Evolutionary conservation across 2,888 invertebrate species (phyloP), one percentile per base, ranked within the genome.

Genomic region (Acanthopleura granulata): DNA sequence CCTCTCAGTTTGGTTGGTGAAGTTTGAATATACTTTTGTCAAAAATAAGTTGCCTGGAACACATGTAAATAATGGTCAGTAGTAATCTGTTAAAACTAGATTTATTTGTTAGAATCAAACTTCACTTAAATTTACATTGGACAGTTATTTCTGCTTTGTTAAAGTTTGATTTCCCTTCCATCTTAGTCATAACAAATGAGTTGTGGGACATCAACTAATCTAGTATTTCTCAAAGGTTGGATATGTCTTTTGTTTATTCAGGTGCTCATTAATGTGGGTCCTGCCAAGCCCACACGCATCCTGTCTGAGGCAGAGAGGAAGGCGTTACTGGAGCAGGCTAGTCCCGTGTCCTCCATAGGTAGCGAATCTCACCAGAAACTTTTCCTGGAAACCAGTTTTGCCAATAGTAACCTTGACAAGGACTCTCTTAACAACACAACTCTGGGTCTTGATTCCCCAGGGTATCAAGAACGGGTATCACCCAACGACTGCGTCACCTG

Each of bases 341-440:
- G 78, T 4, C 62, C 75, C 3, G 49, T 72, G 57, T 80, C 80
- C 15, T 79, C 80, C 27, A 74, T 74, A 30, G 70, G 74, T 70
- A 78, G 73, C n/a, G 66, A 25, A 27, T 72, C 72, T 25, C 93
- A 92, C 74, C 93, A 93, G 79, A 91, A 93, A 78, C 90, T 94
- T 69, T 94, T 93, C 85, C 91, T 95, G 78, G 95, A 95, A 90
- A 95, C 95, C 16, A 94, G 94, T 84, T 95, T 95, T 90, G 94
- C 94, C 30, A 57, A 77, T 51, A 69, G 22, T 22, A 69, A 72
- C 29, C 74, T 69, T 15, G 69, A 18, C 6, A 57, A 61, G 29
- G 29, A 50, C 51, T 57, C 72, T 6, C 22, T 27, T 22, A 18
- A 16, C 51, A 25, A 22, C 15, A 18, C 50, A 50, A 29, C n/a